Evolutionary conservation across 2,113 vertebrate species (phyloP).

Genomic region (Pomatorhinus ruficollis): DNA sequence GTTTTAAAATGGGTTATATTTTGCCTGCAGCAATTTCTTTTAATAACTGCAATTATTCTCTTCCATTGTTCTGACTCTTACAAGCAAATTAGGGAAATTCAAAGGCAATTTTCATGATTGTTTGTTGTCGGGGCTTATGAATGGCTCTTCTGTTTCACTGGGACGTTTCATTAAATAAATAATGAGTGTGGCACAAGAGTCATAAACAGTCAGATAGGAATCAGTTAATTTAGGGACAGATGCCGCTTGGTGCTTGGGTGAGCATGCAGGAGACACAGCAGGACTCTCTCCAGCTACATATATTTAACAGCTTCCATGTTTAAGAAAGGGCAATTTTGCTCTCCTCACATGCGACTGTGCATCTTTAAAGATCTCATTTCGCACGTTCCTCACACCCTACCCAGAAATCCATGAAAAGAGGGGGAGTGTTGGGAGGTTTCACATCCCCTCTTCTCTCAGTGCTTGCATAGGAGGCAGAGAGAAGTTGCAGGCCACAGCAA

Average conservation of each 20-base stretch:
- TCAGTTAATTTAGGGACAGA: neutral
- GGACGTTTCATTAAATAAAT: conserved; percentile 15
- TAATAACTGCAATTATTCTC: conserved; percentile 67
- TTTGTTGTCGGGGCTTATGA: conserved; percentile 58
- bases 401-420: neutral
- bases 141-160: conserved; percentile 42
- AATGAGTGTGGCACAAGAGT: neutral
- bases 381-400: neutral
- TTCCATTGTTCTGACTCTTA: conserved; percentile 51
- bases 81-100: conserved; percentile 63
- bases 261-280: neutral
- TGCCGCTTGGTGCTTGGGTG: neutral
- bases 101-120: conserved; percentile 63
- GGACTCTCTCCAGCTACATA: neutral
- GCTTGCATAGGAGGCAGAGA: neutral
- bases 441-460: neutral
- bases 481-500: neutral
- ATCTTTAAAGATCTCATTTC: neutral
- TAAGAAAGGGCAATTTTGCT: neutral
- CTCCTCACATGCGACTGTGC: accelerated
- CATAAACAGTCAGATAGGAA: neutral
- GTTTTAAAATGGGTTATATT: conserved; percentile 48
- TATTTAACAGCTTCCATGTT: neutral
- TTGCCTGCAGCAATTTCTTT: conserved; percentile 59
- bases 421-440: neutral